phyloP scores from a whole-genome alignment of 2,888 invertebrate genomes.

The Pyrrhosoma nymphula region DNA sequence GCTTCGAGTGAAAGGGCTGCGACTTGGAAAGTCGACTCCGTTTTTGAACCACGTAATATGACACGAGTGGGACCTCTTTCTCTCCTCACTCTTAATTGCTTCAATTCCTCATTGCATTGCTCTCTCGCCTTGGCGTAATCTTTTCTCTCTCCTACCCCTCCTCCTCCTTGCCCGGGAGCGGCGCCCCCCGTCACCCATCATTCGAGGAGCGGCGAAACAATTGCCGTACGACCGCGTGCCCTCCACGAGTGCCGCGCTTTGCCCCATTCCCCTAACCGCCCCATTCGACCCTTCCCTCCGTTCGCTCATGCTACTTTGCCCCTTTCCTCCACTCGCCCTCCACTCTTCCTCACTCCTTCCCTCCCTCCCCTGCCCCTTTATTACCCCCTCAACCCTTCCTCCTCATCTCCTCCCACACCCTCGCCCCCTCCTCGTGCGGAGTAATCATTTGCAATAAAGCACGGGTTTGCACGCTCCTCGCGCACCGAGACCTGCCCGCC shows the following conservation, averaged over 20 bases:
- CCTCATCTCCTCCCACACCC: neutral
- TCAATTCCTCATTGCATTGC: neutral
- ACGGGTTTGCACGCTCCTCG: conserved; percentile 15
- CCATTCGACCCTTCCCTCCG: neutral
- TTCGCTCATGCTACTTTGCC: neutral
- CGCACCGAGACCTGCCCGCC: neutral
- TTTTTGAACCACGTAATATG: neutral
- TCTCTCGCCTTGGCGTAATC: neutral
- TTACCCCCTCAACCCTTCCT: neutral
- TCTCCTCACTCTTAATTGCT: neutral
- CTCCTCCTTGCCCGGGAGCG: neutral
- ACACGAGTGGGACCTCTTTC: neutral
- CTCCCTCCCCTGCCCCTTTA: neutral
- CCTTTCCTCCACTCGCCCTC: neutral
- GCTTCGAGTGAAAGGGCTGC: too few relatives aligned
- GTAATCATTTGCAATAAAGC: conserved; percentile 49
- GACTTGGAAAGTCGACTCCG: too few relatives aligned
- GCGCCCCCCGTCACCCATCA: neutral
- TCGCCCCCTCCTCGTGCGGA: neutral
- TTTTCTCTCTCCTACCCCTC: neutral
- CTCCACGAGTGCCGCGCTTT: neutral
- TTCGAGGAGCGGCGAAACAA: conserved; percentile 32
- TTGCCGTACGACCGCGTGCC: conserved; percentile 30
- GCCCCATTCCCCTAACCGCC: neutral
- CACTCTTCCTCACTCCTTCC: neutral